Conservation (phyloP, 2,113 vertebrate species). For the Hyaena hyaena region DNA sequence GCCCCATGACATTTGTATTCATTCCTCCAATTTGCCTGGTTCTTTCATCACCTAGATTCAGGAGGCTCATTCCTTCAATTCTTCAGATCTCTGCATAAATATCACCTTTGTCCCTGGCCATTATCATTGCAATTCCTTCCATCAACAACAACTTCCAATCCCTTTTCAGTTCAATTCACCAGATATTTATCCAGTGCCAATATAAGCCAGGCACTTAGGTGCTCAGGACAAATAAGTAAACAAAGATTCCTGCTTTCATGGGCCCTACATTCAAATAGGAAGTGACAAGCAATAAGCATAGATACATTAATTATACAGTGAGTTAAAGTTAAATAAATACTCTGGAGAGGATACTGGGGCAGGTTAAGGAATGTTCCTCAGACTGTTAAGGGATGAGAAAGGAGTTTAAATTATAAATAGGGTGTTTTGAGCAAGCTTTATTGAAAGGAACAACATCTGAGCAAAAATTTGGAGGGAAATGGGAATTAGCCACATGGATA, state of each 20-base stretch:
- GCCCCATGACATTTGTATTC: background rate
- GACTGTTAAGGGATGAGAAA: background rate
- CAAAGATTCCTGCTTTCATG: background rate
- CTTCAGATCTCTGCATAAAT: background rate
- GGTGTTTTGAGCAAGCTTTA: background rate
- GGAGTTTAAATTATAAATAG: background rate
- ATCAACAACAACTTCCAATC: background rate
- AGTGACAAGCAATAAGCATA: background rate
- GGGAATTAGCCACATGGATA: background rate
- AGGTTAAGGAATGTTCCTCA: background rate
- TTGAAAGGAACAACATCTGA: constrained; percentile 1
- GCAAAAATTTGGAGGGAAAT: background rate
- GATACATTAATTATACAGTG: background rate
- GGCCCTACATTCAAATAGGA: background rate
- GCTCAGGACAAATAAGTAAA: background rate
- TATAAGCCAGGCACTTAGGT: background rate
- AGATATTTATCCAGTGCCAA: background rate
- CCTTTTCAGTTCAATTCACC: background rate
- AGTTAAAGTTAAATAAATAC: background rate
- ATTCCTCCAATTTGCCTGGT: background rate
- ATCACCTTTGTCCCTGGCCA: background rate
- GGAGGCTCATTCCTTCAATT: background rate
- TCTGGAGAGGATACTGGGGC: background rate
- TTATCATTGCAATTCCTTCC: background rate
- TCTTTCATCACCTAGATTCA: background rate